Evolutionary conservation across 2,113 vertebrate species (phyloP).

Genomic region (Pluvianellus socialis): DNA sequence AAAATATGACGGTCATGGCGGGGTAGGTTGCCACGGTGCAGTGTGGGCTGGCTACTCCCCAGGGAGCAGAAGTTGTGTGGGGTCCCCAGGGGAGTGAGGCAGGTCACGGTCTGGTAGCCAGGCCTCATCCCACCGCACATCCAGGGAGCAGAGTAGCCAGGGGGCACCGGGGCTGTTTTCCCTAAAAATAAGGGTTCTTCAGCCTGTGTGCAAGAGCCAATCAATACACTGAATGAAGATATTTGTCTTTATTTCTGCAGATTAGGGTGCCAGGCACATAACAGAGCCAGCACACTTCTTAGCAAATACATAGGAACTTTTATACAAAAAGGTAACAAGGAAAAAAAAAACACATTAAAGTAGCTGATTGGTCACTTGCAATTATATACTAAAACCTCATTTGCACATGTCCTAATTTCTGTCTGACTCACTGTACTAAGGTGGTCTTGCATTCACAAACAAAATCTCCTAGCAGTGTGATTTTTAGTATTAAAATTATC

Average conservation of each 20-base stretch:
- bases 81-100: too few relatives aligned
- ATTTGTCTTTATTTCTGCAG: background rate
- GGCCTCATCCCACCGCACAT: background rate
- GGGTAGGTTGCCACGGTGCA: fast-evolving
- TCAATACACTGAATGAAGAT: background rate
- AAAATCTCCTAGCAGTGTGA: background rate
- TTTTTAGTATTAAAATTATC: background rate
- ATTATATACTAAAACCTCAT: background rate
- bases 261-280: background rate
- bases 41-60: fast-evolving
- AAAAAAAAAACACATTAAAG: background rate
- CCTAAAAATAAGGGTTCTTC: background rate
- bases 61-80: background rate
- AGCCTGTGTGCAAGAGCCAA: background rate
- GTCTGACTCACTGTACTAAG: background rate
- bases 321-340: background rate
- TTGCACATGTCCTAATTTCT: background rate
- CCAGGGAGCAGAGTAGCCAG: background rate
- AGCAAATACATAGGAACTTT: background rate
- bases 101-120: background rate
- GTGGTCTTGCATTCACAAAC: background rate
- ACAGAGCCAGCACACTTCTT: background rate
- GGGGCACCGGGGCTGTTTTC: too few relatives aligned
- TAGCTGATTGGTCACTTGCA: background rate
- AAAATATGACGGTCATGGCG: fast-evolving